Evolutionary conservation across 2,888 invertebrate species (phyloP), one percentile per base, ranked within the genome.

Genomic region (Caenorhabditis uteleia): DNA sequence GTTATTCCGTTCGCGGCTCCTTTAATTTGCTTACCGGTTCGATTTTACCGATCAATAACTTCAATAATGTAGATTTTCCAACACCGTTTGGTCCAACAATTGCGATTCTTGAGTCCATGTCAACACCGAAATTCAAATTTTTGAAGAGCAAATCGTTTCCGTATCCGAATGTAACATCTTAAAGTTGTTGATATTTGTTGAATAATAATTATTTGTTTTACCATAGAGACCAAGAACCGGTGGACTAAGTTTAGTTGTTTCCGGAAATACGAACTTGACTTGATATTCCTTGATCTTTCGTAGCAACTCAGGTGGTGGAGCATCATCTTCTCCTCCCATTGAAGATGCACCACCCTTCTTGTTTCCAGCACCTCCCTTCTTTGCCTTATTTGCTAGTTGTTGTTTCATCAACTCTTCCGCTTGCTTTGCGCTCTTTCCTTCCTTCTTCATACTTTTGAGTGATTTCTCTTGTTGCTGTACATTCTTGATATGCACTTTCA

Each of bases 401-500:
- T 57, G 36, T 21, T 64, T 75, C 21, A 80, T 36, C 25, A 77
- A 73, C 36, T 79, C 80, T 51, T 73, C 86, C 4, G 97, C 97
- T 43, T 90, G 90, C 85, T 97, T 98, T 84, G 92, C 92, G 0
- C 95, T 95, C 83, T 94, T 91, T 42, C 93, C 91, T 38, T 92
- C 91, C 86, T 98, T 99, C 86, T 98, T 98, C 84, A 98, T 83
- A 54, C 95, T 95, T 77, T 91, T 93, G n/a, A 99, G 84, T 60
- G 90, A 88, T 85, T 95, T 97, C 84, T 98, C 95, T 84, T 98
- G 98, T 83, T 95, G 95, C 83, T 99, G 98, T 83, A 91, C 99
- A 70, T 95, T 95, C 84, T 98, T 98, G 45, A 91, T 87, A 88
- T 91, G 91, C 85, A 98, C 97, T 82, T 91, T 91, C 25, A 91